Evolutionary conservation across 2,113 vertebrate genomes (phyloP).

Genomic region (Ammodytes dubius): DNA sequence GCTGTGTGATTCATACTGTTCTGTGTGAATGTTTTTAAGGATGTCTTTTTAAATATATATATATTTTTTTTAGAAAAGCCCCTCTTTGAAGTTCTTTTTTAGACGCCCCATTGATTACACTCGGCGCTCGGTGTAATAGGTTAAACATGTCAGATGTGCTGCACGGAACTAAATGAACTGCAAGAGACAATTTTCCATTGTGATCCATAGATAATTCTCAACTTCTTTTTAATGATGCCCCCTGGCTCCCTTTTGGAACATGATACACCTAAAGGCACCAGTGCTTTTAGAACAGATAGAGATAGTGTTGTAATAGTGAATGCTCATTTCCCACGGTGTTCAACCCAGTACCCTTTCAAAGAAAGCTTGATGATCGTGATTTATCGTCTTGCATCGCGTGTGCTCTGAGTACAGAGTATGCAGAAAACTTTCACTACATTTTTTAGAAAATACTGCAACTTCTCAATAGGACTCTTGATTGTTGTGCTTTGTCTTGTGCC

Average conservation of each 20-base stretch:
- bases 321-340: slow-evolving; percentile 64
- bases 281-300: slow-evolving; percentile 49
- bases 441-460: slow-evolving; percentile 32
- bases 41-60: too few species aligned
- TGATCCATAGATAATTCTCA: slow-evolving; percentile 67
- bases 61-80: slow-evolving; percentile 27
- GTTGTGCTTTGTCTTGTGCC: not conserved
- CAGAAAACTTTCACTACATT: slow-evolving; percentile 48
- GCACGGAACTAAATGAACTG: slow-evolving; percentile 63
- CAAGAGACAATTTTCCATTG: slow-evolving; percentile 56
- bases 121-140: slow-evolving; percentile 65
- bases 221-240: slow-evolving; percentile 80
- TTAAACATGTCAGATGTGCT: slow-evolving; percentile 74
- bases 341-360: slow-evolving; percentile 52
- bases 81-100: slow-evolving; percentile 71
- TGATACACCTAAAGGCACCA: slow-evolving; percentile 65
- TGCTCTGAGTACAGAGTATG: not conserved
- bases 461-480: slow-evolving; percentile 5
- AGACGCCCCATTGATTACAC: slow-evolving; percentile 62
- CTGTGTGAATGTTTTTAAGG: slow-evolving; percentile 44
- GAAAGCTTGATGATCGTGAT: slow-evolving; percentile 49
- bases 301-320: slow-evolving; percentile 61
- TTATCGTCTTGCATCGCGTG: slow-evolving; percentile 27
- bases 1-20: slow-evolving; percentile 48
- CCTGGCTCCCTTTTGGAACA: slow-evolving; percentile 58